Base-by-base conservation (phyloP, 2,113 vertebrate genomes). In the Aix galericulata region DNA sequence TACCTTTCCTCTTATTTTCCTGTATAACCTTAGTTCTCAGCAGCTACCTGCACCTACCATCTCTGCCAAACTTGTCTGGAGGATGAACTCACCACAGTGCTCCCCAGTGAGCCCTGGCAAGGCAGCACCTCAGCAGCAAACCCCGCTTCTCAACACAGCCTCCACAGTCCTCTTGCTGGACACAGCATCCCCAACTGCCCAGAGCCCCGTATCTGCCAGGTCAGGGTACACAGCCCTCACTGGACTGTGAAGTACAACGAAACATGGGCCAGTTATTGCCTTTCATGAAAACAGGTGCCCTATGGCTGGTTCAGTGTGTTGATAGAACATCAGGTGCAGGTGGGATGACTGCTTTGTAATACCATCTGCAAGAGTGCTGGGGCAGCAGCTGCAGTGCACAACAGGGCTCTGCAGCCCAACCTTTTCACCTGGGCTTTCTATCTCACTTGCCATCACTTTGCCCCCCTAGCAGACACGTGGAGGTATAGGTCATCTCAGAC, bases 301-400 rank as follows among this genome's bases (percentile, higher is more conserved):
- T 32, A 21, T 11, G 42, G 25, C 21, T 52, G 42, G 10, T 55
- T 36, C 2, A 4, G 31, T 8, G 10, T 4, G n/a, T 21, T 52
- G 38, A 36, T 3, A 2, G 50, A 3, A 40, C 60, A 64, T 36
- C 40, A 66, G 18, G 15, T 87, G 52, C n/a, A 67, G 53, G 6
- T 50, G 29, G 82, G 68, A 68, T 22, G 7, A 52, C 53, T 88
- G 40, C 34, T 73, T 21, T 6, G 1, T 11, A 16, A 42, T 11
- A 2, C 21, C 5, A 3, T n/a, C 48, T 59, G 36, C 62, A 83
- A 71, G 53, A 80, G 18, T 4, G 4, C 29, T 60, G 25, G 18
- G 32, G 42, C 92, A 91, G 13, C 9, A 79, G 36, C 48, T 0
- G 0, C 2, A 0, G 36, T 31, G 29, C 34, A 13, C 1, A 6